Evolutionary conservation across 2,888 invertebrate genomes (phyloP).

Genomic region (Helobdella robusta): DNA sequence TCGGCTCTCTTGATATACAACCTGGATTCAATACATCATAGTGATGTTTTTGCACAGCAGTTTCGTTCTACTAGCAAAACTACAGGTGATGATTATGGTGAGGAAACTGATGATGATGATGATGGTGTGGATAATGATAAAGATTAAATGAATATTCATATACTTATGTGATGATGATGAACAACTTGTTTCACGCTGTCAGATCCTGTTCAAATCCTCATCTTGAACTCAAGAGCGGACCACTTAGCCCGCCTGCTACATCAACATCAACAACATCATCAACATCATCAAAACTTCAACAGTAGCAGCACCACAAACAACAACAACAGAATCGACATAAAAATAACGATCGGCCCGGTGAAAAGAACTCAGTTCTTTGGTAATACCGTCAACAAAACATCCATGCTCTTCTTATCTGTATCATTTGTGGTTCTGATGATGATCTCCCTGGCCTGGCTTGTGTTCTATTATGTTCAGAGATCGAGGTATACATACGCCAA

Average conservation of each 20-base stretch:
- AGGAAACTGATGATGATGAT: neutral
- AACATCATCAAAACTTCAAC: too few relatives aligned
- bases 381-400: slow-evolving; percentile 59
- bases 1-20: slow-evolving; percentile 11
- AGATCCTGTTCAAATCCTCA: slow-evolving; percentile 73
- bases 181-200: neutral
- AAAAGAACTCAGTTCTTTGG: slow-evolving; percentile 44
- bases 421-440: slow-evolving; percentile 91
- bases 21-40: too few relatives aligned
- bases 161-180: too few relatives aligned
- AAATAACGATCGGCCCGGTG: slow-evolving; percentile 61
- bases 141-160: too few relatives aligned
- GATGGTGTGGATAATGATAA: neutral
- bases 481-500: slow-evolving; percentile 89
- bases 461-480: slow-evolving; percentile 89
- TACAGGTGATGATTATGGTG: slow-evolving; percentile 5
- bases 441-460: slow-evolving; percentile 84
- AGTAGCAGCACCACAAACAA: slow-evolving; percentile 63
- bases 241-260: slow-evolving; percentile 61
- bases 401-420: slow-evolving; percentile 85
- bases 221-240: slow-evolving; percentile 68
- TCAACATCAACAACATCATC: too few relatives aligned
- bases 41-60: too few relatives aligned
- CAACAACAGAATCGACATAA: slow-evolving; percentile 59
- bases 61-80: too few relatives aligned